Evolutionary conservation across 37 sponge, comb jelly and placozoan genomes (phyloP), one percentile per base, ranked within the genome.

Genomic region (Chondrosia reniformis): DNA sequence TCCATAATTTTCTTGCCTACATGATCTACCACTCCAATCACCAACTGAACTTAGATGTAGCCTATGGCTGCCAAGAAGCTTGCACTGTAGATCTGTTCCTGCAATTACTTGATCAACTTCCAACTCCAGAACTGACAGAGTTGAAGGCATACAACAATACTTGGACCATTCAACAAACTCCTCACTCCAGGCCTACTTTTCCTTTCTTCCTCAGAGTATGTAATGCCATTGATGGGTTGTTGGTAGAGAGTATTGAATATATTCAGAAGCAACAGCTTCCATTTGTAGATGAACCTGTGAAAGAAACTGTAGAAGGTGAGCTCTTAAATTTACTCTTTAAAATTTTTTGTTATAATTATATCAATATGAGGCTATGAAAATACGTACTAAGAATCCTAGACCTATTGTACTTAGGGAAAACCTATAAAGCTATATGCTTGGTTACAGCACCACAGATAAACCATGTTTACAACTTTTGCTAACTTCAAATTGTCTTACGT

Each of bases 1-100:
- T 95, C 83, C 83, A 85, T 46, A 89, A 91, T 59, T 95, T 86
- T 58, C 76, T 95, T 2, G 86, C 91, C 32, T 66, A 86, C 74
- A 89, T 95, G 91, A 63, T 92, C 61, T 77, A 71, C 55, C 69
- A 80, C 42, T 84, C 92, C 38, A 95, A 92, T 74, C 65, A 86
- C 63, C 80, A 77, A 13, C 74, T 82, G 49, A 91, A 91, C 58
- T 67, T 95, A 37, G 96, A 91, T 45, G 80, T 84, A 22, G 34
- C 84, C 21, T 83, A 86, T 46, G n/a, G n/a, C n/a, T n/a, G n/a
- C n/a, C n/a, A n/a, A n/a, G 76, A 83, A n/a, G 45, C 31, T 10
- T 63, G 17, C 45, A 74, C 67, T 21, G 63, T 42, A 27, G 49
- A 71, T 15, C 84, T 91, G 46, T 91, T 91, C 79, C 75, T 87